phyloP scores from a whole-genome alignment of 1,140 invertebrate genomes.

The Zaprionus ornatus region DNA sequence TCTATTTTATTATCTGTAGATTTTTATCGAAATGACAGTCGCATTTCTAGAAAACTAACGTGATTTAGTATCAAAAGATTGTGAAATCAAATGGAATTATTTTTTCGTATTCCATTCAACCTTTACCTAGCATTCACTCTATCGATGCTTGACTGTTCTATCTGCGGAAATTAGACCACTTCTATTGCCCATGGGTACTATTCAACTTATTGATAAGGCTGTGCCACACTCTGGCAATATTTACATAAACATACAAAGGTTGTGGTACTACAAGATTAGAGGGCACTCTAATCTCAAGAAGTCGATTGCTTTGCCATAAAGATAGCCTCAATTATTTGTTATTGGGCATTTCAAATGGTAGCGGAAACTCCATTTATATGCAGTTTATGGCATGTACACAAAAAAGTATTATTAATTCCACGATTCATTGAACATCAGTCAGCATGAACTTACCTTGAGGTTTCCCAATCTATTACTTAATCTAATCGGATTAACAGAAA shows the following conservation, averaged over 20 bases:
- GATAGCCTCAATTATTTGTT: slow-evolving; percentile 11
- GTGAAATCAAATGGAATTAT: background rate
- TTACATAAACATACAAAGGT: slow-evolving; percentile 16
- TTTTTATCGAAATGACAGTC: slow-evolving; percentile 4
- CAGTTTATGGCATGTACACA: background rate
- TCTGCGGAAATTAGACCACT: slow-evolving; percentile 28
- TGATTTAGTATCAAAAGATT: background rate
- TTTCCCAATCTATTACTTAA: background rate
- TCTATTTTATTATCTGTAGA: background rate
- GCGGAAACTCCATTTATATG: background rate
- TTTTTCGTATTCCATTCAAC: too few relatives aligned
- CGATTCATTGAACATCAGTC: background rate
- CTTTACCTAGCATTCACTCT: background rate
- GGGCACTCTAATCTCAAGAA: slow-evolving; percentile 13
- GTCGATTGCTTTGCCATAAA: slow-evolving; percentile 17
- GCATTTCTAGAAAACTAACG: background rate
- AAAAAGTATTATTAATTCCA: background rate
- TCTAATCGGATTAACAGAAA: background rate
- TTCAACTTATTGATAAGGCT: slow-evolving; percentile 30
- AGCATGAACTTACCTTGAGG: background rate
- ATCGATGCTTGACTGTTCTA: background rate
- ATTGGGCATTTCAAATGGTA: background rate
- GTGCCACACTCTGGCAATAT: slow-evolving; percentile 6
- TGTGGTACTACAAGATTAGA: slow-evolving; percentile 19
- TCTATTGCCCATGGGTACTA: background rate